Conservation (phyloP, 2,797 vertebrate species). For the Acipenser ruthenus region DNA sequence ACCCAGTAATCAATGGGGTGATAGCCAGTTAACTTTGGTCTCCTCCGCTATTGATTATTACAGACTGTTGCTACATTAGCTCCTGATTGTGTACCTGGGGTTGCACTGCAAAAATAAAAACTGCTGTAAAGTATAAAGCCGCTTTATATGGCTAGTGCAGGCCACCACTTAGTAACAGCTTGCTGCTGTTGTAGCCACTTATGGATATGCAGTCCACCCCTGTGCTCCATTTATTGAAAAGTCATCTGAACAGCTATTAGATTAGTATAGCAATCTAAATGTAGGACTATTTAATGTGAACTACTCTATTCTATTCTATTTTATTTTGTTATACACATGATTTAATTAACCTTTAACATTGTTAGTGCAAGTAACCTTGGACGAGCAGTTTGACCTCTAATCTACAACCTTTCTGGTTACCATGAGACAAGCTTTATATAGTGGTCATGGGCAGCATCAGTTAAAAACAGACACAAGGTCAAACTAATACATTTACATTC, state of each 20-base stretch:
- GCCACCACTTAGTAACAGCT: no score
- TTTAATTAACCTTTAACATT: slow-evolving; percentile 72
- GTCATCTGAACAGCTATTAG: not conserved
- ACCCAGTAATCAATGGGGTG: no score
- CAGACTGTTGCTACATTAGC: no score
- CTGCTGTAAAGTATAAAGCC: no score
- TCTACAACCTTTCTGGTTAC: slow-evolving; percentile 60
- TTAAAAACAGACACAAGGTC: slow-evolving; percentile 56
- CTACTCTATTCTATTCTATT: not conserved
- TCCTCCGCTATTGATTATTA: no score
- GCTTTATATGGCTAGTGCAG: no score
- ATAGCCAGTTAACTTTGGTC: no score
- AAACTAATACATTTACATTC: slow-evolving; percentile 70
- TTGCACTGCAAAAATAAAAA: no score
- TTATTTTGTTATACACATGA: slow-evolving; percentile 43
- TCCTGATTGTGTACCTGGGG: no score
- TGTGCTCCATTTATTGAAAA: no score
- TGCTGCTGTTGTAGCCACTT: no score
- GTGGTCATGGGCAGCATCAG: slow-evolving; percentile 62
- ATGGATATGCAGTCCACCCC: no score
- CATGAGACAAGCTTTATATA: slow-evolving; percentile 62
- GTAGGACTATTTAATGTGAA: slow-evolving; percentile 1
- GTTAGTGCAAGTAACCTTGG: slow-evolving; percentile 70
- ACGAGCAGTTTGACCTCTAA: slow-evolving; percentile 58
- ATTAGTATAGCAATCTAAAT: not conserved